Evolutionary conservation across 2,888 invertebrate species (phyloP).

Genomic region (Lycophotia porphyrea): DNA sequence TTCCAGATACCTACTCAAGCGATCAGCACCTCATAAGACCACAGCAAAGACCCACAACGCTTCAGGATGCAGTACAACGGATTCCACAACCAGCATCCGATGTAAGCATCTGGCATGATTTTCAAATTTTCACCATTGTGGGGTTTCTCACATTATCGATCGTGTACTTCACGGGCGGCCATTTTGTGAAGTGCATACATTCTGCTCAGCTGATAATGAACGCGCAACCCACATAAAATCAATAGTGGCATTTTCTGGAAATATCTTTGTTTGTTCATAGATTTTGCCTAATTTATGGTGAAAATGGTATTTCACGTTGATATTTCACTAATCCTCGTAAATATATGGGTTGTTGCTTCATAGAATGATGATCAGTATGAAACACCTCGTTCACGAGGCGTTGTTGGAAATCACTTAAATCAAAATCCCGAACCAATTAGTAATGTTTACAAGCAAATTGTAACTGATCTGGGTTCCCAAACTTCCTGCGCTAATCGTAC

Average conservation of each 20-base stretch:
- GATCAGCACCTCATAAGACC: slow-evolving; percentile 80
- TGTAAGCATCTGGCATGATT: slow-evolving; percentile 77
- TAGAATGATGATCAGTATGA: slow-evolving; percentile 4
- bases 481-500: background rate
- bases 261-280: background rate
- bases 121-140: slow-evolving; percentile 27
- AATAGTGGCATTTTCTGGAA: slow-evolving; percentile 55
- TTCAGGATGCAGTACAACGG: slow-evolving; percentile 89
- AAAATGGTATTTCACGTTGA: background rate
- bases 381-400: slow-evolving; percentile 13
- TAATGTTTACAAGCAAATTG: slow-evolving; percentile 1
- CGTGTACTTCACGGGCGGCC: slow-evolving; percentile 79
- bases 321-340: background rate
- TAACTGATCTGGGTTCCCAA: background rate
- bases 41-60: slow-evolving; percentile 70
- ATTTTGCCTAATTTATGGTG: slow-evolving; percentile 2
- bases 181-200: slow-evolving; percentile 88
- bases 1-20: slow-evolving; percentile 86
- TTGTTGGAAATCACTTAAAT: background rate
- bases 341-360: background rate
- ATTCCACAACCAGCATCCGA: slow-evolving; percentile 88
- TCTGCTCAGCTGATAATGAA: slow-evolving; percentile 80
- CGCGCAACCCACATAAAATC: slow-evolving; percentile 72
- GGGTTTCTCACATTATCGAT: slow-evolving; percentile 56
- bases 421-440: background rate